Evolutionary conservation across 2,888 invertebrate genomes (phyloP), one percentile per base, ranked within the genome.

Genomic region (Oconnorella tubifera): DNA sequence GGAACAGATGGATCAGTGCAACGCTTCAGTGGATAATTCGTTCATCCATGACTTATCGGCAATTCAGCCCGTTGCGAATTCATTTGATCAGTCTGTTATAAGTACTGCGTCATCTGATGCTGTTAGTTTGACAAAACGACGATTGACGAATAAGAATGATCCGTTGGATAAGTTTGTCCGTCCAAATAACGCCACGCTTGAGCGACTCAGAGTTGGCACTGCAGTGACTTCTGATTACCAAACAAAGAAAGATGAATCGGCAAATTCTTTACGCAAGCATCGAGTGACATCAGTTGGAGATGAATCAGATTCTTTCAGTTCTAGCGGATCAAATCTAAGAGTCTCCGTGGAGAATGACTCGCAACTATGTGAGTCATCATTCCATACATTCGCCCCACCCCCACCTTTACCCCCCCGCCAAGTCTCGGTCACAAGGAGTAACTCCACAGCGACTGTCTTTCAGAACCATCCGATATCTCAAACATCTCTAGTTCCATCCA

Each of bases 361-460:
- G 10, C 19, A 40, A 10, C 40, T 10, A 19, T 19, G 10, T 10
- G 10, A 40, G 40, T 10, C 40, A 14, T n/a, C n/a, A n/a, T n/a
- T n/a, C n/a, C n/a, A n/a, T n/a, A n/a, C n/a, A n/a, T n/a, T n/a
- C n/a, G 40, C 19, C 19, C 40, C 40, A 40, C 10, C 40, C 40
- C 53, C 53, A 6, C 53, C 53, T 23, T 25, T 51, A 19, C 53
- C 53, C 25, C 53, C 53, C 6, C 53, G 53, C 14, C 53, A 51
- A 25, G 25, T 6, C 10, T 19, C 53, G 25, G 53, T 51, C 25
- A 27, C 25, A 4, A 19, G 53, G 6, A 51, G 53, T 27, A 23
- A 23, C 25, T 51, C 53, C 53, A 51, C 53, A 6, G 53, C 53
- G 14, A 51, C 53, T 6, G 53, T 51, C 23, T 51, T 51, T 23